Evolutionary conservation across 1,140 invertebrate genomes (phyloP), one percentile per base, ranked within the genome.

Genomic region (Psix sp.): DNA sequence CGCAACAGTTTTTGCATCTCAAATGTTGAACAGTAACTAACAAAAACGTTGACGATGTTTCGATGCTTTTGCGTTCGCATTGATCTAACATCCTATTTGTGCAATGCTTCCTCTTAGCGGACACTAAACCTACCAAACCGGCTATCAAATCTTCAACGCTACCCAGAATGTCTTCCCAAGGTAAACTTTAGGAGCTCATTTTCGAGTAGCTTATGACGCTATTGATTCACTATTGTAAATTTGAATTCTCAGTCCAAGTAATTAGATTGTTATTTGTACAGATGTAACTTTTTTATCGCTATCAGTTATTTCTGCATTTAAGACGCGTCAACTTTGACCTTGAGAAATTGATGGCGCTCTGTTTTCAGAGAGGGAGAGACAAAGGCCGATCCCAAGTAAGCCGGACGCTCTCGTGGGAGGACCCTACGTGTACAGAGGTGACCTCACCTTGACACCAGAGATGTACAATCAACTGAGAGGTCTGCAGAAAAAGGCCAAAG

Each of bases 81-180:
- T 76, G 31, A 71, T 66, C 80, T 84, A 85, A 86, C 82, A 70
- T 77, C 66, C 81, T 79, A 73, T 81, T 79, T 85, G 56, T 87
- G 79, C 81, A 84, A 86, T 88, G 83, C 86, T 88, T 87, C 88
- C 85, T 76, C 77, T 80, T 88, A 95, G 94, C 93, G 89, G 94
- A 96, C 89, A 93, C 93, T 88, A 96, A 96, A 90, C 95, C 95
- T 83, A 92, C 94, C 82, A 96, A 96, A 91, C 94, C 95, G 85
- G 95, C 95, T 84, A 96, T 96, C 88, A 96, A 96, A 90, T 95
- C 94, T 82, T 96, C 94, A 77, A 96, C 95, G 80, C 91, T 96
- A 85, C 95, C 95, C 80, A 91, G 95, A 90, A 95, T 93, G 84
- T 95, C 94, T 76, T 95, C 94, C 68, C 94, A 96, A 95, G 95